Evolutionary conservation across 2,888 invertebrate genomes (phyloP), one percentile per base, ranked within the genome.

Genomic region (Arge pagana): DNA sequence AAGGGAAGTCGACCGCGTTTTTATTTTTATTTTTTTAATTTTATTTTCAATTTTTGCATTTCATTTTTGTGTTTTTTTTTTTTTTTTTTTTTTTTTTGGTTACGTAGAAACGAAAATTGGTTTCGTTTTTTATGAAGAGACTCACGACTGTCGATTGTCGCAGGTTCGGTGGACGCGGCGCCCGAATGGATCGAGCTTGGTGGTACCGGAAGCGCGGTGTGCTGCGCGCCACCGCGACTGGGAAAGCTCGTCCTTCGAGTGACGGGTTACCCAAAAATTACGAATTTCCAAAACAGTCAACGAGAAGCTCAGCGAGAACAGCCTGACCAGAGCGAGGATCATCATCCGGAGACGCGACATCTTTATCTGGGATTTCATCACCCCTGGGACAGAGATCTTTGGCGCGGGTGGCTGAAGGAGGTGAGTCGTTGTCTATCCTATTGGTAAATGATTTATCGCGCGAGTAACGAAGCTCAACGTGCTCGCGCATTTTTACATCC

Each of bases 361-460:
- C 76, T 86, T 37, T 86, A 85, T 66, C 79, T 86, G 2, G 86
- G 86, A 43, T 86, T 86, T 71, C 82, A 81, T 59, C 82, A 83
- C 35, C 78, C 82, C 56, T 85, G 85, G 85, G 85, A 86, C 66
- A 78, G 85, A 62, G 84, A 85, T 61, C 78, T 85, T 66, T 86
- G 86, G 86, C 81, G 80, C 57, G 77, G 77, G 60, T 86, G 86
- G 86, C 71, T 86, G 6, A 81, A 81, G 72, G 81, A 83, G 81
- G 86, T 85, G 74, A 65, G n/a, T n/a, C n/a, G n/a, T n/a, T n/a
- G n/a, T n/a, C n/a, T n/a, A n/a, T n/a, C n/a, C n/a, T n/a, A n/a
- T n/a, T n/a, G n/a, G n/a, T n/a, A n/a, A n/a, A n/a, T n/a, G n/a
- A n/a, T n/a, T n/a, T n/a, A n/a, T n/a, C n/a, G n/a, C n/a, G n/a